phyloP scores from a whole-genome alignment of 2,113 vertebrate genomes.

The Leuciscus idus region DNA sequence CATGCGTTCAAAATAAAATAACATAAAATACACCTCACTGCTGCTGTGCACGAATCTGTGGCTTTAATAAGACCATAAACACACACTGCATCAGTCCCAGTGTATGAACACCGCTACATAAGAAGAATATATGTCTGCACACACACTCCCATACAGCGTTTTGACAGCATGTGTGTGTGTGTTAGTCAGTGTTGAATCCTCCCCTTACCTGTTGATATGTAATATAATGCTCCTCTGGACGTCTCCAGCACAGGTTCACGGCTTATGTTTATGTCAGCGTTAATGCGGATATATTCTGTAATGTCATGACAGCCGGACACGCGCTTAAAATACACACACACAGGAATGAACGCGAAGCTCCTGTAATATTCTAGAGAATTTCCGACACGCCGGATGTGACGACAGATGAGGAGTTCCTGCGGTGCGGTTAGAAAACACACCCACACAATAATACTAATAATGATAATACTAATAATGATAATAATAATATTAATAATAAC shows the following conservation, averaged over 20 bases:
- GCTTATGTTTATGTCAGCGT: neutral
- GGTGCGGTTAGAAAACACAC: neutral
- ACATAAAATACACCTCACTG: neutral
- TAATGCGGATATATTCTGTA: neutral
- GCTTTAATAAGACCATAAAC: neutral
- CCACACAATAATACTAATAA: neutral
- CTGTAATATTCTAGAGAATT: constrained; percentile 31
- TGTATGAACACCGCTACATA: neutral
- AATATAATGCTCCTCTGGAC: neutral
- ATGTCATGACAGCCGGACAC: constrained; percentile 4
- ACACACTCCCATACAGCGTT: neutral
- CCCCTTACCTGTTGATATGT: constrained; percentile 16
- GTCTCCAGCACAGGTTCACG: neutral
- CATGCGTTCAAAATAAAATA: neutral
- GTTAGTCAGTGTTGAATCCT: neutral
- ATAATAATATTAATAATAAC: neutral
- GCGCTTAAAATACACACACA: constrained; percentile 25
- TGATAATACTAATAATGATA: neutral
- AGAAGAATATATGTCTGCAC: neutral
- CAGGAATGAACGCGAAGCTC: constrained; percentile 9
- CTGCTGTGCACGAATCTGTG: neutral
- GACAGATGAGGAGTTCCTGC: neutral
- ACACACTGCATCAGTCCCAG: neutral
- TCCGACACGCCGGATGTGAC: constrained; percentile 8
- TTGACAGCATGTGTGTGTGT: neutral